Base-by-base conservation (phyloP, 2,797 vertebrate species). In the Vultur gryphus region DNA sequence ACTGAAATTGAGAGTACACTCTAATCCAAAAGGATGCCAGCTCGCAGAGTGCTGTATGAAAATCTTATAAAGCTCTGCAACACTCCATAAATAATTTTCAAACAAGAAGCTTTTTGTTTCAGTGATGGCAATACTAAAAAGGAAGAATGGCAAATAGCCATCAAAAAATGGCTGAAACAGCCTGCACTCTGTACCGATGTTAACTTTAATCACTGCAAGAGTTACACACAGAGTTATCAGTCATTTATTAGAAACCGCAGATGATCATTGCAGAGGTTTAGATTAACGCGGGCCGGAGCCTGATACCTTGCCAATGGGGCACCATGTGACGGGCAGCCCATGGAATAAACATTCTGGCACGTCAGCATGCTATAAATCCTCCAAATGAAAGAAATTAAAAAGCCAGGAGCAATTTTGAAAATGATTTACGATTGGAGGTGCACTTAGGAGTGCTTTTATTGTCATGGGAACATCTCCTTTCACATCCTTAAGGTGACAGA, bases 61-160 rank as follows among this genome's bases (percentile, higher is more conserved):
- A 94, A 95, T 96, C 94, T 97, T 92, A 95, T 96, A 85, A 93
- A 97, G 94, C 95, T 87, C 87, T 95, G 90, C 77, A 89, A 93
- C 37, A 24, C 95, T 91, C 93, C 95, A 97, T 96, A 96, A 97
- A 97, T 98, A 97, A 97, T 98, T 97, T 98, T 97, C 96, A 97
- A 97, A 97, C 82, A 91, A 92, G 94, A 77, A 95, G 93, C 70
- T 95, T 93, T 95, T 94, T 93, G 84, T 97, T 97, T 97, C 97
- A 93, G 95, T 73, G 84, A 94, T 88, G 91, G 95, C 93, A 97
- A 94, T 89, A 90, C 95, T 96, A 93, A 84, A 95, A 96, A 83
- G 71, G 46, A 67, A 91, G 84, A 96, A 92, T 58, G 82, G 92
- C 92, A 92, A 95, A 96, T 77, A 96, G 92, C 81, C 57, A 24